phyloP scores from a whole-genome alignment of 53 echinoderm and acorn worm species.

The Zoroaster sp. region DNA sequence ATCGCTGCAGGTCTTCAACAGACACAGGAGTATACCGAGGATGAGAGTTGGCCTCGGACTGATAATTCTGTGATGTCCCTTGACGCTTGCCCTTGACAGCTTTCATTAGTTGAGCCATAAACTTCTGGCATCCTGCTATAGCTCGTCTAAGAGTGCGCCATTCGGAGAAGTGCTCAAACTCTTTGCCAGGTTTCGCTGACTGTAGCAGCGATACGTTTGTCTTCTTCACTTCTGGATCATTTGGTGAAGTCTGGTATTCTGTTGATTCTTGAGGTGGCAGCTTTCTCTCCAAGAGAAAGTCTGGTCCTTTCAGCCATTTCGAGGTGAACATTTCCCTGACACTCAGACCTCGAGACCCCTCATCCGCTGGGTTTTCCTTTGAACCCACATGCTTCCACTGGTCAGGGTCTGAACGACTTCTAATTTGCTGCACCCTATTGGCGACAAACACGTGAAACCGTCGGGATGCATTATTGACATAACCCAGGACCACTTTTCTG shows the following conservation, averaged over 20 bases:
- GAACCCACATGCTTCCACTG: conserved; percentile 34
- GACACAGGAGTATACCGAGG: too few species aligned
- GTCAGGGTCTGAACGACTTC: background rate
- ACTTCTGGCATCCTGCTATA: conserved; percentile 54
- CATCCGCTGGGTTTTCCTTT: conserved; percentile 39
- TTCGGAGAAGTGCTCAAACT: conserved; percentile 53
- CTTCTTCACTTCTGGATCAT: conserved; percentile 51
- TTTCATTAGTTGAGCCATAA: conserved; percentile 6
- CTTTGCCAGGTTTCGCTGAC: background rate
- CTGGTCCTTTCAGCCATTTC: background rate
- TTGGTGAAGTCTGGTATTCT: background rate
- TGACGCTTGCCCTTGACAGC: background rate
- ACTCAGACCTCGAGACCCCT: conserved; percentile 26
- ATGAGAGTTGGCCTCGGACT: too few species aligned
- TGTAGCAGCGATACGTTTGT: background rate
- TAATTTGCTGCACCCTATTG: conserved; percentile 52
- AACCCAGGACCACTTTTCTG: conserved; percentile 47
- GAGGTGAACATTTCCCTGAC: background rate
- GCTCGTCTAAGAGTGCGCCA: conserved; percentile 47
- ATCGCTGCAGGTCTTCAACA: too few species aligned
- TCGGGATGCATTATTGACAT: conserved; percentile 30
- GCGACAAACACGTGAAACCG: conserved; percentile 60
- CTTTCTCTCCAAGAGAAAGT: conserved; percentile 10
- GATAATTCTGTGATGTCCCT: conserved; percentile 1
- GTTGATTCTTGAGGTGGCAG: background rate